Evolutionary conservation across 2,113 vertebrate species (phyloP).

Genomic region (Centropus bengalensis): DNA sequence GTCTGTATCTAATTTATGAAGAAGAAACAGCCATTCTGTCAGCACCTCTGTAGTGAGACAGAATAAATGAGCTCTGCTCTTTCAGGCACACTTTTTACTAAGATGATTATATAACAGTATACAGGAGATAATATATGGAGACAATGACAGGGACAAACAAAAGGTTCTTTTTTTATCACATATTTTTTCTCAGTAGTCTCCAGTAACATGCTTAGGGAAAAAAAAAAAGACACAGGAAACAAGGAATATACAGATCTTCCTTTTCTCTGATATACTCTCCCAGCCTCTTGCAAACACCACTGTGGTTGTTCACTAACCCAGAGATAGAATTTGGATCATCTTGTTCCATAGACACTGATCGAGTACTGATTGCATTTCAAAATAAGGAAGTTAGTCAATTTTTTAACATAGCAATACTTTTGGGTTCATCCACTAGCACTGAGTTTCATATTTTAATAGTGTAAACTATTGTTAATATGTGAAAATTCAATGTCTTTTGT

Average conservation of each 20-base stretch:
- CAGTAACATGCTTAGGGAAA: neutral
- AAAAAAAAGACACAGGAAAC: neutral
- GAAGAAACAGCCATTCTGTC: neutral
- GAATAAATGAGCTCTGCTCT: slow-evolving; percentile 24
- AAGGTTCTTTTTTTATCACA: neutral
- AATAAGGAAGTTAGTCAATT: neutral
- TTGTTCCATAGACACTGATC: neutral
- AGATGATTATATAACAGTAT: slow-evolving; percentile 2
- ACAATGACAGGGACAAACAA: neutral
- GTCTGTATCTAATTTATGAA: neutral
- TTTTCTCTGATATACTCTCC: neutral
- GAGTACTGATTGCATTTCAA: neutral
- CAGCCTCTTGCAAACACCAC: neutral
- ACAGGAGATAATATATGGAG: neutral
- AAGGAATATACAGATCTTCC: neutral
- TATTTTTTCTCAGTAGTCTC: neutral
- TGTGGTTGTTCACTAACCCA: neutral
- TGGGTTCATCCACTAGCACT: neutral
- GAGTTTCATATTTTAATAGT: neutral
- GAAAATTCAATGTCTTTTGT: neutral
- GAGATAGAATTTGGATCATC: neutral
- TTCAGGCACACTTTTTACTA: slow-evolving; percentile 3
- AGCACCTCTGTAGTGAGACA: neutral
- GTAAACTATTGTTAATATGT: neutral
- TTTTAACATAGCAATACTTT: neutral